These are phyloP conservation scores for Silurus glanis DNA, from an alignment of 2,113 vertebrate genomes.

Conservation along the genomic window DNA sequence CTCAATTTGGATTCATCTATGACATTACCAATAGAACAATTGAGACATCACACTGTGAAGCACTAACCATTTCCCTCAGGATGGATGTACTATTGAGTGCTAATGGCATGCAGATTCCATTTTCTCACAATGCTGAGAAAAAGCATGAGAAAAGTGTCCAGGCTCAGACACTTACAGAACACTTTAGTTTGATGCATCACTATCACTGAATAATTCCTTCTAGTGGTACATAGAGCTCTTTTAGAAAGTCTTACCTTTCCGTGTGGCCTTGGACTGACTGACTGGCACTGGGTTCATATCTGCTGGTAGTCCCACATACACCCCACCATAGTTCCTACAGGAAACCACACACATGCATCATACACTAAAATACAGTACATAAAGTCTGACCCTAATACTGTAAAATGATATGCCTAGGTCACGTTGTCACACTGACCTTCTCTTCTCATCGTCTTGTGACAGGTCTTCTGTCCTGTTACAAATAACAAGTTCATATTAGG, in stretches of 20 bases:
- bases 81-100: constrained; percentile 23
- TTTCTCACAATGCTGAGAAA: constrained; percentile 12
- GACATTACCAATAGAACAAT: neutral
- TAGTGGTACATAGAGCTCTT: neutral
- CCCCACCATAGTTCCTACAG: constrained; percentile 91
- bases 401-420: neutral
- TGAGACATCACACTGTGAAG: neutral
- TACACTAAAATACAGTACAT: neutral
- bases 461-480: constrained; percentile 87
- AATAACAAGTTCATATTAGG: constrained; percentile 60
- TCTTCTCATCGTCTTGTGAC: constrained; percentile 87
- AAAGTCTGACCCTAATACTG: neutral
- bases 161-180: constrained; percentile 1
- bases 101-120: constrained; percentile 19
- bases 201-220: constrained; percentile 5
- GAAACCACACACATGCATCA: neutral
- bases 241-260: constrained; percentile 77
- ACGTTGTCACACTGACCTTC: constrained; percentile 72
- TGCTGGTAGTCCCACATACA: constrained; percentile 88
- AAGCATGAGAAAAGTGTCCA: neutral
- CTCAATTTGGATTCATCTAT: neutral
- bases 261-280: constrained; percentile 80
- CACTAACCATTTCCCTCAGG: neutral
- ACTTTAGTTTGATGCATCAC: neutral
- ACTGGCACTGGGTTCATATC: constrained; percentile 77